Evolutionary conservation across 2,113 vertebrate species (phyloP).

Genomic region (Hemiprocne comata): DNA sequence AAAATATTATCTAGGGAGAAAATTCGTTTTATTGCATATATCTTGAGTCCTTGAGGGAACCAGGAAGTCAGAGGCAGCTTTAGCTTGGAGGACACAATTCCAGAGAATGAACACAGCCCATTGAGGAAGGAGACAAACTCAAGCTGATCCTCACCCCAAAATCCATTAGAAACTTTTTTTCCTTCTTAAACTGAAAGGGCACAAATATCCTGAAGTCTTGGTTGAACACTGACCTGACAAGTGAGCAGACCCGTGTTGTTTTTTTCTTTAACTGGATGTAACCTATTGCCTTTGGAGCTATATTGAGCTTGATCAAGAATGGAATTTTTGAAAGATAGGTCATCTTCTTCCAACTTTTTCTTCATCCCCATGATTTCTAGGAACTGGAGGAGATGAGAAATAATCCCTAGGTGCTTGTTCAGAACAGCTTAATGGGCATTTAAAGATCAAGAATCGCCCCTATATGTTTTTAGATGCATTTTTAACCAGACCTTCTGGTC

Average conservation of each 20-base stretch:
- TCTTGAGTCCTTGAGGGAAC: neutral
- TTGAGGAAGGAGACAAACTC: neutral
- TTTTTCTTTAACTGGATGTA: neutral
- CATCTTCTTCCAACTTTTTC: neutral
- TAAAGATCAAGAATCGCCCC: neutral
- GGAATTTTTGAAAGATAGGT: neutral
- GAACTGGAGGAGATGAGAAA: neutral
- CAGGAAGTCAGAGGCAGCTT: neutral
- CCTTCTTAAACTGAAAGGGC: neutral
- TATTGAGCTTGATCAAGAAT: neutral
- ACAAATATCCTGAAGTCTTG: neutral
- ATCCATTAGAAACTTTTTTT: neutral
- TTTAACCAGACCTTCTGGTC: conserved; percentile 27
- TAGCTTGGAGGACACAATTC: no score
- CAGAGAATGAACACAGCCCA: neutral
- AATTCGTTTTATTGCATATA: fast-evolving
- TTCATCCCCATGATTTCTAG: neutral
- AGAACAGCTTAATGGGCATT: neutral
- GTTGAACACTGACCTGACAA: neutral
- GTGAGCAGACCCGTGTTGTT: neutral
- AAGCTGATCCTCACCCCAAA: neutral
- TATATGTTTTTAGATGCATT: neutral
- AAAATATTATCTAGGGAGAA: fast-evolving
- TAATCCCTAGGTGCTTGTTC: neutral
- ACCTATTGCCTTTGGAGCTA: neutral